These are phyloP conservation scores for Acrocyrtus sp. DNA, from an alignment of 2,888 invertebrate genomes.

Conservation along the genomic window DNA sequence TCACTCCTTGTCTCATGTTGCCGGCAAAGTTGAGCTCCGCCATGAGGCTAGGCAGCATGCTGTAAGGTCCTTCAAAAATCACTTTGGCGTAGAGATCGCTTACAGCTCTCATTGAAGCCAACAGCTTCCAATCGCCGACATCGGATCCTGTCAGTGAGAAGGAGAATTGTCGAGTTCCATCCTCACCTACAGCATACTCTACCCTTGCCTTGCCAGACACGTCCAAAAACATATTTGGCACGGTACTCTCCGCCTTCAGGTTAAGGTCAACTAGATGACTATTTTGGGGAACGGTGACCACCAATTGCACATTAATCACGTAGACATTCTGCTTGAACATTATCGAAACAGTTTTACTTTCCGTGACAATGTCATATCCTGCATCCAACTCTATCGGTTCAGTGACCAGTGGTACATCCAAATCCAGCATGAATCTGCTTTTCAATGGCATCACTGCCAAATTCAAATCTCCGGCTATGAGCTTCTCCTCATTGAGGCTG, in stretches of 20 bases:
- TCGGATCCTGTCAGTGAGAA: conserved; percentile 48
- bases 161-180: conserved; percentile 53
- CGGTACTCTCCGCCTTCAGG: conserved; percentile 56
- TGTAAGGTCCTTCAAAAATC: conserved; percentile 44
- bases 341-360: conserved; percentile 38
- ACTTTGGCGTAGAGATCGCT: conserved; percentile 50
- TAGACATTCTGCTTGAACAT: conserved; percentile 54
- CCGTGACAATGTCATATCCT: conserved; percentile 48
- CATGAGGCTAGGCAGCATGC: conserved; percentile 15
- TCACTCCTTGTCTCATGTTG: conserved; percentile 43
- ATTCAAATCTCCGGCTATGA: conserved; percentile 27
- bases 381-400: conserved; percentile 52
- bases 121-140: conserved; percentile 59
- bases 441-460: conserved; percentile 41
- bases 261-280: conserved; percentile 53
- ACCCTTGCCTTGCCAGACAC: conserved; percentile 56
- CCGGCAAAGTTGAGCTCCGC: conserved; percentile 48
- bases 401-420: conserved; percentile 50
- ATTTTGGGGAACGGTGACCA: conserved; percentile 48
- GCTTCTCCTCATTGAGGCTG: conserved; percentile 37
- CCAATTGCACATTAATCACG: conserved; percentile 46
- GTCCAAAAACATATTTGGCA: conserved; percentile 52
- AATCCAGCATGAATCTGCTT: conserved; percentile 37
- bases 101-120: conserved; percentile 43
- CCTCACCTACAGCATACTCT: conserved; percentile 50